Evolutionary conservation across 2,888 invertebrate species (phyloP).

Genomic region (Orthosia gracilis): DNA sequence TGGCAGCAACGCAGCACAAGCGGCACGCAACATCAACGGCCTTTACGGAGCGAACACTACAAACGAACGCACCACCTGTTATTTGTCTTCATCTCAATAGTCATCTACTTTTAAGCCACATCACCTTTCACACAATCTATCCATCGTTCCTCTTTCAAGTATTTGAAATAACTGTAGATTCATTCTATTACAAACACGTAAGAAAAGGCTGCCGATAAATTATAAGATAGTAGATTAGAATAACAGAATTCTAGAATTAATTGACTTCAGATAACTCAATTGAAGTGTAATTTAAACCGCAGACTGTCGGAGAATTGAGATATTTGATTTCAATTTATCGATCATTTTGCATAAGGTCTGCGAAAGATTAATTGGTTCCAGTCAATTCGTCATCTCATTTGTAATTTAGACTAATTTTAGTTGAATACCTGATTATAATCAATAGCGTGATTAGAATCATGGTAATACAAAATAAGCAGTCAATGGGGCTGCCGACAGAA

Average conservation of each 20-base stretch:
- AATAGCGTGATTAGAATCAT: background rate
- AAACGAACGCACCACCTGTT: too few species aligned
- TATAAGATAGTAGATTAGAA: conserved; percentile 43
- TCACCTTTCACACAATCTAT: too few species aligned
- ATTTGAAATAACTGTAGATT: background rate
- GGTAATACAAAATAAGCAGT: too few species aligned
- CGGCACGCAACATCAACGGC: too few species aligned
- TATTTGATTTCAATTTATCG: conserved; percentile 57
- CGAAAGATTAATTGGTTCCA: conserved; percentile 54
- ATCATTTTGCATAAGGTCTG: conserved; percentile 33
- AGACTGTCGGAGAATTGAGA: conserved; percentile 40
- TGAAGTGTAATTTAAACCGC: conserved; percentile 46
- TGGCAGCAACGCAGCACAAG: too few species aligned
- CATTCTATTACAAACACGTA: background rate
- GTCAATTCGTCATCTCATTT: conserved; percentile 25
- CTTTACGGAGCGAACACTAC: too few species aligned
- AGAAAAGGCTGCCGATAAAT: conserved; percentile 19
- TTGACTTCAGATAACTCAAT: conserved; percentile 48
- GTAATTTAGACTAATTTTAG: conserved; percentile 13
- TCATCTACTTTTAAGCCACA: too few species aligned
- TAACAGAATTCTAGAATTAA: conserved; percentile 51
- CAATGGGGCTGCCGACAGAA: too few species aligned
- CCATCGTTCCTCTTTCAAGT: too few species aligned
- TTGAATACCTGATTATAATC: conserved; percentile 10
- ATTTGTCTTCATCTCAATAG: too few species aligned